A percentile compares a stretch with the other conserved stretches of the same genome.
Conservation (phyloP, 2,797 vertebrate species). For the Phylloscopus collybita region DNA sequence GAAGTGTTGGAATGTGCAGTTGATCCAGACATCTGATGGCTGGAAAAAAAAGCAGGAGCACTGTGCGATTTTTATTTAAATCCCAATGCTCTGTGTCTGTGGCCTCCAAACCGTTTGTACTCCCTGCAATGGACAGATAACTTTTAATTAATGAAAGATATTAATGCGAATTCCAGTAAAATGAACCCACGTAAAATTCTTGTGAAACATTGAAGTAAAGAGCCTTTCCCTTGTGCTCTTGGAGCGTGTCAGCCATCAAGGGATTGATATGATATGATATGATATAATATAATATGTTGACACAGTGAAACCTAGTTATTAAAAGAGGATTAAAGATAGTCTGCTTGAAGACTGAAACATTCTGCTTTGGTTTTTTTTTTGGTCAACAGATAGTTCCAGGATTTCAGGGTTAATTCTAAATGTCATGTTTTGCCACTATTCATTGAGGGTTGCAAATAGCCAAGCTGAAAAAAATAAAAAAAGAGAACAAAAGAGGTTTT, state of each 20-base stretch:
- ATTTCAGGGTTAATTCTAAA: constrained; percentile 25
- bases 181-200: neutral
- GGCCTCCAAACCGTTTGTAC: neutral
- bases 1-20: constrained; percentile 13
- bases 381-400: neutral
- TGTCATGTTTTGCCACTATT: neutral
- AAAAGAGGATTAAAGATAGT: neutral
- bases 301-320: neutral
- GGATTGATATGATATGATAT: neutral
- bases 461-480: neutral
- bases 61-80: neutral
- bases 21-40: neutral
- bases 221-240: neutral
- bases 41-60: neutral
- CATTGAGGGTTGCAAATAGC: neutral
- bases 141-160: neutral
- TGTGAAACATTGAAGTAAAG: neutral
- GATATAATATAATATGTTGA: neutral
- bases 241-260: neutral
- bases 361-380: neutral
- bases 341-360: neutral
- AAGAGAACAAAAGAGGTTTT: constrained; percentile 55
- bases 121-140: neutral
- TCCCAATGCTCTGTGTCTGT: neutral
- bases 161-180: neutral